These are phyloP conservation scores for Euphydryas editha DNA, from an alignment of 2,888 invertebrate genomes.

Conservation along the genomic window DNA sequence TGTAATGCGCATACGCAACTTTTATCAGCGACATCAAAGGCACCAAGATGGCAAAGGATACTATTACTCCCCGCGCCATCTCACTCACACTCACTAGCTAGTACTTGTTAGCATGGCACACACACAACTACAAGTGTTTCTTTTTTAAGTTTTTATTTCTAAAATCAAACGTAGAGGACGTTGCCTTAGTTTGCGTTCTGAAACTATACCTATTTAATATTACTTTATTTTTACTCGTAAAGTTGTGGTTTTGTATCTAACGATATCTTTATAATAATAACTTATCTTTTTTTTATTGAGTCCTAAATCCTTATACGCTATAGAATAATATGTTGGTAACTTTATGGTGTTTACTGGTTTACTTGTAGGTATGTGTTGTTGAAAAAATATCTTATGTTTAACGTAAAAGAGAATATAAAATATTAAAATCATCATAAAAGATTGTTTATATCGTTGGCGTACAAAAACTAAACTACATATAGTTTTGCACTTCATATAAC, in stretches of 20 bases:
- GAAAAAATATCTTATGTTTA: no score
- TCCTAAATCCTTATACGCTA: no score
- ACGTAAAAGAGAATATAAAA: no score
- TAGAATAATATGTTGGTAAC: no score
- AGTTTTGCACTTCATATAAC: background rate
- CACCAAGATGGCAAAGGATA: slow-evolving; percentile 65
- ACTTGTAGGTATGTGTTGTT: no score
- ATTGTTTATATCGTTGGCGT: no score
- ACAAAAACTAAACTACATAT: background rate
- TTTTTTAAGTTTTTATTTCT: slow-evolving; percentile 26
- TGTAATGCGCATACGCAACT: slow-evolving; percentile 82
- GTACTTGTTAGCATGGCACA: slow-evolving; percentile 81
- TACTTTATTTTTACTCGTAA: slow-evolving; percentile 8
- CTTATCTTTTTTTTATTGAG: no score
- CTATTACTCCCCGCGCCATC: slow-evolving; percentile 70
- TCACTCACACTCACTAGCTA: slow-evolving; percentile 74
- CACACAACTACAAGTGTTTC: slow-evolving; percentile 47
- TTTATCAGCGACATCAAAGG: slow-evolving; percentile 61
- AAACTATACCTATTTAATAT: slow-evolving; percentile 12
- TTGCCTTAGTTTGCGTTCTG: slow-evolving; percentile 27
- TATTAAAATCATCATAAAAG: no score
- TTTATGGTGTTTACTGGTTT: no score
- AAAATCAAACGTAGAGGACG: slow-evolving; percentile 33
- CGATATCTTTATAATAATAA: background rate
- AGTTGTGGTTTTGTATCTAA: slow-evolving; percentile 6